Evolutionary conservation across 1,140 invertebrate species (phyloP), one percentile per base, ranked within the genome.

Genomic region (Drosophila sp.): DNA sequence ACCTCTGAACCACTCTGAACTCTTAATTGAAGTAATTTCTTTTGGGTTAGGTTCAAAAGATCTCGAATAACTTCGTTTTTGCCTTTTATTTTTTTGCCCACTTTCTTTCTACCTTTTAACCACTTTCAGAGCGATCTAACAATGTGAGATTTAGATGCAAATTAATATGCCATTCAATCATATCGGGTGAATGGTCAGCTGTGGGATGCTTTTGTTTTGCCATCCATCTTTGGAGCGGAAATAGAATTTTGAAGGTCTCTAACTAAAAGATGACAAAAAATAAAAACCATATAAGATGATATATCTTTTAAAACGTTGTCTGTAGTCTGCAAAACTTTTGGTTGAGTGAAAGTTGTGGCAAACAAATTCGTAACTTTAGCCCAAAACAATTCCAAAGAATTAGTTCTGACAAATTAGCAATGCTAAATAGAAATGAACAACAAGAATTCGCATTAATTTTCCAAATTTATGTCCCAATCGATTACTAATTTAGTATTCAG

Each of bases 211-310:
- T 60, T 66, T 62, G 56, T 68, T 62, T 72, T 44, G 44, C 65
- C 64, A 32, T 63, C 63, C 61, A 67, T 69, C 38, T 62, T 66
- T 40, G 44, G 76, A 77, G 84, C 79, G 82, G 82, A 85, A 85
- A 85, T 87, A 82, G 82, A 86, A 72, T 75, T 81, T 64, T 70
- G 74, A 81, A 85, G 75, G 82, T 73, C 79, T 77, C 17, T 75
- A 41, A 66, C 41, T 25, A 57, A 56, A 56, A n/a, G 70, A 72
- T 55, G 68, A 61, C 38, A 57, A 50, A 25, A 50, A 10, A 50
- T 23, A 50, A 44, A 23, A 23, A 27, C 44, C 44, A 50, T 50
- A 50, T 50, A 50, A 47, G 23, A 47, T 47, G 44, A 47, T 27
- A 25, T 17, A 50, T 50, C 44, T 27, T 27, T 50, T 27, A 0